Evolutionary conservation across 2,113 vertebrate genomes (phyloP), one percentile per base, ranked within the genome.

Genomic region (Arenaria interpres): DNA sequence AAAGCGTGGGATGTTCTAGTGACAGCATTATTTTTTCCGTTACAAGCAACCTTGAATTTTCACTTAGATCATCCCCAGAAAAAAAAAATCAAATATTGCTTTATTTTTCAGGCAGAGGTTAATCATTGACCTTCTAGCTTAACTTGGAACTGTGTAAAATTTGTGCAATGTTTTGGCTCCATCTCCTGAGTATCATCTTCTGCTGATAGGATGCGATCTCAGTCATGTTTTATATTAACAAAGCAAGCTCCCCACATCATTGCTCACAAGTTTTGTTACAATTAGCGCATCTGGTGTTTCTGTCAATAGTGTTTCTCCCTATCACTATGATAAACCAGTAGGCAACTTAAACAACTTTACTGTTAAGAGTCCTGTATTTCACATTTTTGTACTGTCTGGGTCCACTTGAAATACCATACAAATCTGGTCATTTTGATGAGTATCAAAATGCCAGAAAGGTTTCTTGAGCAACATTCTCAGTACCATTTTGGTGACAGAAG

Each of bases 41-140:
- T 83, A 2, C 69, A 54, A 88, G 76, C 56, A 88, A n/a, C 63
- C 54, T 93, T 73, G 54, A 97, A 69, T 93, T 95, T 91, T 93
- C 51, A 53, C 35, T 90, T 66, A 7, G 11, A 21, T 77, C 45
- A 66, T 88, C 75, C 54, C 27, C 48, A 62, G 35, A 24, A 85
- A 84, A 73, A 94, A 72, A 12, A 64, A 21, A 22, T 5, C 32
- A 17, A 74, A 28, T 37, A 18, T 68, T 90, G 74, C 62, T 64
- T 63, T 79, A 14, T 68, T 78, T 91, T 88, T 85, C 74, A 71
- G 85, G 39, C 41, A 69, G 81, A 94, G 78, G 82, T 96, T 91
- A 88, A 90, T 85, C 82, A 83, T 74, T 94, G 88, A 92, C 90
- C 79, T 94, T 93, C 43, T 56, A 6, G 79, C 57, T 82, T 90